Evolutionary conservation across 2,888 invertebrate species (phyloP).

Genomic region (Heliconius charithonia): DNA sequence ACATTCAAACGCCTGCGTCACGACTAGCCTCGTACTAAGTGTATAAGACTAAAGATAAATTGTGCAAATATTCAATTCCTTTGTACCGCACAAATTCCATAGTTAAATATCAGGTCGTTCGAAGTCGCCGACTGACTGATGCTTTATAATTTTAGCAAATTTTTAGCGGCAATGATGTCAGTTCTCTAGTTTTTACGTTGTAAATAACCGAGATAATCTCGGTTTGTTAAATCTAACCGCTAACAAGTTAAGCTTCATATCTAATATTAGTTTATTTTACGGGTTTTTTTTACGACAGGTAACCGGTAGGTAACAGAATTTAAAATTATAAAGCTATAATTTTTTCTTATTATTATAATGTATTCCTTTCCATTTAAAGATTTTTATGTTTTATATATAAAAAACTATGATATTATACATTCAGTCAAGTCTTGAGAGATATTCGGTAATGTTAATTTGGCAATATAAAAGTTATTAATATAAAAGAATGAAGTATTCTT

Average conservation of each 20-base stretch:
- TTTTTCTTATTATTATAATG: background rate
- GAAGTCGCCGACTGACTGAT: conserved; percentile 46
- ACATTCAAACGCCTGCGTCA: too few relatives aligned
- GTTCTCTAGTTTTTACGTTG: conserved; percentile 49
- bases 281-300: conserved; percentile 11
- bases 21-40: too few relatives aligned
- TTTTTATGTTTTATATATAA: background rate
- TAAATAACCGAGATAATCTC: conserved; percentile 48
- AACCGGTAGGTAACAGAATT: background rate
- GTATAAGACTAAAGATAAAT: background rate
- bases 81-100: conserved; percentile 16
- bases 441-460: background rate
- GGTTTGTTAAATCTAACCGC: conserved; percentile 29
- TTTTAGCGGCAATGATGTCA: conserved; percentile 58
- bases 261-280: conserved; percentile 17
- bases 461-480: background rate
- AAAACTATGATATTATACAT: background rate
- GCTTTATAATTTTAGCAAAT: conserved; percentile 55
- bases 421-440: too few relatives aligned
- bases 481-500: background rate
- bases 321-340: background rate
- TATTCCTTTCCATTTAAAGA: background rate
- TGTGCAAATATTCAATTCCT: background rate
- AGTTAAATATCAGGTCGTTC: conserved; percentile 21
- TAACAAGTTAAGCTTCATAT: conserved; percentile 8